Base-by-base conservation (phyloP, 2,797 vertebrate genomes). In the Intellagama lesueurii region DNA sequence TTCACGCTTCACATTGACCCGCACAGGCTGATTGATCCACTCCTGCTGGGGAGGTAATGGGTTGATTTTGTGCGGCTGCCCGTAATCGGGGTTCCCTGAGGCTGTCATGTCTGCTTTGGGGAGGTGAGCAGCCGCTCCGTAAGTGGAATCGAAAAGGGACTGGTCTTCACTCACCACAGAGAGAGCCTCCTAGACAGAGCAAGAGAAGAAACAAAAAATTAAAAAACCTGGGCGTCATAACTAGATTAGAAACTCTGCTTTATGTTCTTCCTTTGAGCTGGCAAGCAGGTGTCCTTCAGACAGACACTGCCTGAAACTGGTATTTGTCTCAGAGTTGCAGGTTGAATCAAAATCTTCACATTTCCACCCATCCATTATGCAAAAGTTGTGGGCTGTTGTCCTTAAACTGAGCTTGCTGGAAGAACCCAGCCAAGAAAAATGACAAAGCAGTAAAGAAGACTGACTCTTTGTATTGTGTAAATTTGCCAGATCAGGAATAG, bases 161-260 rank as follows among this genome's bases (percentile, higher is more conserved):
- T 99, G 99, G 96, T 99, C 99, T 98, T 99, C 99, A 95, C 99
- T 99, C 98, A 99, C 99, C 98, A 99, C 99, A 95, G 99, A 99
- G 97, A 99, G 97, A 96, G 99, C 99, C 98, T 99, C 99, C 99
- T 99, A 94, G 49, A 92, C 85, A 77, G 7, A 26, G 81, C 26
- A 19, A 95, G 92, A 88, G 89, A 89, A 93, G 92, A 87, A 94
- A 90, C 32, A 91, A 68, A 9, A 80, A 91, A 79, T 77, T 24
- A 64, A 22, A 64, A 64, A 64, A 64, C 52, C 14, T 84, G 35
- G 87, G 87, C 22, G 89, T 87, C 76, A 56, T 81, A 92, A 40
- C 86, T 84, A 52, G 82, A 87, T 79, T n/a, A 86, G 85, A 66
- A 72, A 66, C 90, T 68, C 40, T n/a, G 78, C 68, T 32, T 64